A percentile compares a stretch with the other conserved stretches of the same genome.
Conservation (phyloP, 37 sponge, comb jelly and placozoan genomes). For the Ephydatia muelleri region DNA sequence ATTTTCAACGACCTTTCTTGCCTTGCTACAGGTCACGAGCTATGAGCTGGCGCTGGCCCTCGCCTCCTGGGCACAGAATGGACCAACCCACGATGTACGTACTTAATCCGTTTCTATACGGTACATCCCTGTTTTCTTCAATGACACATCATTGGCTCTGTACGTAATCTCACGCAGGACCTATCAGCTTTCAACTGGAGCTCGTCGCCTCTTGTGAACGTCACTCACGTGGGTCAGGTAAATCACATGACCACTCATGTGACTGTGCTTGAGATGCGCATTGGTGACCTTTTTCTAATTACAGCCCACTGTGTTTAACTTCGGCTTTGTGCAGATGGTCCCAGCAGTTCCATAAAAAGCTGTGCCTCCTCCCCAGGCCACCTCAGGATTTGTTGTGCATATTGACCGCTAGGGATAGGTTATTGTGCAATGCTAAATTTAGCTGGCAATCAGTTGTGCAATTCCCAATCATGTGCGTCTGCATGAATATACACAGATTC, state of each 20-base stretch:
- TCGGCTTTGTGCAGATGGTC: conserved; percentile 30
- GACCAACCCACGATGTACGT: conserved; percentile 57
- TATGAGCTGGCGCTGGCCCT: conserved; percentile 23
- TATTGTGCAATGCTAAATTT: too few species aligned
- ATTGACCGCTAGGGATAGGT: too few species aligned
- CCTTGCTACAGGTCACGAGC: conserved; percentile 43
- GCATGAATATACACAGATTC: too few species aligned
- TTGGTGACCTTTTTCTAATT: background rate
- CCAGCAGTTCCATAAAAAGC: conserved; percentile 20
- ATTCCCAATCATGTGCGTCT: too few species aligned
- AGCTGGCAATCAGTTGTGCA: too few species aligned
- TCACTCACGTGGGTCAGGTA: conserved; percentile 52
- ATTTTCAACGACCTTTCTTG: too few species aligned
- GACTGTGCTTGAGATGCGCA: background rate
- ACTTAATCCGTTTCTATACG: background rate
- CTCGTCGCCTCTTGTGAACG: conserved; percentile 14
- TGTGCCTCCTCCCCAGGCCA: background rate
- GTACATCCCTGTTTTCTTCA: background rate
- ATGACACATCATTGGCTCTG: too few species aligned
- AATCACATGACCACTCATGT: background rate
- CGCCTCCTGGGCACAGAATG: conserved; percentile 27
- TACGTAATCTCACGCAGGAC: background rate
- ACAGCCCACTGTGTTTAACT: conserved; percentile 49
- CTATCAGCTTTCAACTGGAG: conserved; percentile 36
- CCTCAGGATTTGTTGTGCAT: too few species aligned